Evolutionary conservation across 2,888 invertebrate species (phyloP), one percentile per base, ranked within the genome.

Genomic region (Cryptocephalus primarius): DNA sequence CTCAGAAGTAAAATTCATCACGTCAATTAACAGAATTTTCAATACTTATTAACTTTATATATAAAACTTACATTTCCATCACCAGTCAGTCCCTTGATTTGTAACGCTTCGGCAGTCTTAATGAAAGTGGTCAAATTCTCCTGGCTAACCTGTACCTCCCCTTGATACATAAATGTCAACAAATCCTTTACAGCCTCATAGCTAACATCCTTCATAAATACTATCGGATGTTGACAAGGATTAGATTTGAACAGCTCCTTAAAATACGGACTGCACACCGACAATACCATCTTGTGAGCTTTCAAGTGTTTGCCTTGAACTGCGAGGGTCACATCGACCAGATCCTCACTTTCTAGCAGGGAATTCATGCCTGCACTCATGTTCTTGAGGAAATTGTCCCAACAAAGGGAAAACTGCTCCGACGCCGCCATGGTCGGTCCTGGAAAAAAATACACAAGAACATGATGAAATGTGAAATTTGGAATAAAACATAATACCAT

Each of bases 311-410:
- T 76, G 33, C 82, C 83, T 54, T 70, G 70, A 8, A 67, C 67
- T 4, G 71, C 70, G 39, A 71, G 56, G 8, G 71, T 71, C n/a
- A 70, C 70, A 57, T 71, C 71, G n/a, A 71, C 71, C 45, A 71
- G 58, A 54, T 70, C 69, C 56, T 70, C 69, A 48, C 59, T 64
- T 55, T 69, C 66, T 33, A 69, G 50, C 48, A 71, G 51, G 8
- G 67, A 63, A 60, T 80, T 80, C 56, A 83, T 80, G 48, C 81
- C 82, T 63, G 77, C 76, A 58, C 80, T 77, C 60, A 83, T 73
- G 65, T 82, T 83, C 53, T 78, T 78, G 69, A 81, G 81, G 74
- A 82, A 82, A 71, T 82, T 82, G 66, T 82, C 82, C 83, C 83
- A 83, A 66, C 80, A 78, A 68, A 83, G 73, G 66, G 82, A 82